phyloP scores from a whole-genome alignment of 2,888 invertebrate genomes.

The Ormyrus thymus region DNA sequence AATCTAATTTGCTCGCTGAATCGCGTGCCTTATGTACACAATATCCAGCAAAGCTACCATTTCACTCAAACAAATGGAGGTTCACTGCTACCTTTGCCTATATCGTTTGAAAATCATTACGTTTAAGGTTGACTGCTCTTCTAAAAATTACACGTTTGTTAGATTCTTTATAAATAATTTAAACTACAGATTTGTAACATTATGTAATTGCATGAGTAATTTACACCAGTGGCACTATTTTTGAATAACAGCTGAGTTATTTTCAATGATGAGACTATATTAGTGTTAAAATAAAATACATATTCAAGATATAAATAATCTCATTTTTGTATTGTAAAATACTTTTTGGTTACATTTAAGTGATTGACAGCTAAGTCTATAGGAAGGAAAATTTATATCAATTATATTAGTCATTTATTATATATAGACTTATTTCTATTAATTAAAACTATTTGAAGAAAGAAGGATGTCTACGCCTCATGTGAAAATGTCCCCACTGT shows the following conservation, averaged over 20 bases:
- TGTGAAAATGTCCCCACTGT: no score
- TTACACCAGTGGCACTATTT: neutral
- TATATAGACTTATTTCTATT: neutral
- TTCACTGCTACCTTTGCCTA: neutral
- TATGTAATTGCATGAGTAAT: neutral
- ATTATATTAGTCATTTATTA: neutral
- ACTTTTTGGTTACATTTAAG: constrained; percentile 1
- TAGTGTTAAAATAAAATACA: neutral
- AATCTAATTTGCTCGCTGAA: constrained; percentile 14
- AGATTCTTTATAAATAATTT: neutral
- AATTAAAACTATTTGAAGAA: neutral
- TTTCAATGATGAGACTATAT: neutral
- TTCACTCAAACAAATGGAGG: constrained; percentile 21
- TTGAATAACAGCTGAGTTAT: neutral
- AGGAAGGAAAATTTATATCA: neutral
- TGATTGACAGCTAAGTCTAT: neutral
- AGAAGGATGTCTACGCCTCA: no score
- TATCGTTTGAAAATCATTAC: neutral
- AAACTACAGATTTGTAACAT: neutral
- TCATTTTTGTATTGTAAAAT: neutral
- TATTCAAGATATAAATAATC: neutral
- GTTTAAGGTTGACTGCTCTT: constrained; percentile 14
- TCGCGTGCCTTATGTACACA: constrained; percentile 57
- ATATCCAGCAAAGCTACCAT: constrained; percentile 36
- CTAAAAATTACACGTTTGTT: neutral